Conservation (phyloP, 1,140 invertebrate genomes). For the Trichomalopsis sarcophagae region DNA sequence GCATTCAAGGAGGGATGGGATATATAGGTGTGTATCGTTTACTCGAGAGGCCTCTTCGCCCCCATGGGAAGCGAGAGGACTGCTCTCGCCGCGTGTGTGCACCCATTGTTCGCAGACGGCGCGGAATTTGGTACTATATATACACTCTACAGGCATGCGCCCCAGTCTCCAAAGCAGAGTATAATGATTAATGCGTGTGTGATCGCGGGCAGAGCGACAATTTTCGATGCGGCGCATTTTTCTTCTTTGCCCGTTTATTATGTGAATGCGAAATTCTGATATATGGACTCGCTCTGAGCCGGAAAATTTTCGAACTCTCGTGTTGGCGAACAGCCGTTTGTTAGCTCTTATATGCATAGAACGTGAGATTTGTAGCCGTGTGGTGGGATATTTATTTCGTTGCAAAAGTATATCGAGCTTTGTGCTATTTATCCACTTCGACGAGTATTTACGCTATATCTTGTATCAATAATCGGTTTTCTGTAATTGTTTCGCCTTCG, state of each 20-base stretch:
- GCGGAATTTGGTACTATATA: slow-evolving; percentile 4
- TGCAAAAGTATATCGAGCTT: not conserved
- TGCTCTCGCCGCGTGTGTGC: slow-evolving; percentile 2
- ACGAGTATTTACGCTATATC: not conserved
- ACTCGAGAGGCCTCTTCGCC: not conserved
- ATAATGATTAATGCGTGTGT: too few species aligned
- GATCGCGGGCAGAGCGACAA: not conserved
- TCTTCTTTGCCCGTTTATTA: not conserved
- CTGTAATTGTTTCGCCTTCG: not conserved
- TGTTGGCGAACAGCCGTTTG: slow-evolving; percentile 29
- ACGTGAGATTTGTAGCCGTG: slow-evolving; percentile 20
- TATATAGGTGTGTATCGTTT: slow-evolving; percentile 6
- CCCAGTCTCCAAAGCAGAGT: not conserved
- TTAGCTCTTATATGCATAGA: not conserved
- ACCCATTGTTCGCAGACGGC: slow-evolving; percentile 20
- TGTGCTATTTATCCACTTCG: not conserved
- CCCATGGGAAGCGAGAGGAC: slow-evolving; percentile 29
- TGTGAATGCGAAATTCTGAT: not conserved
- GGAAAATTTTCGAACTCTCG: not conserved
- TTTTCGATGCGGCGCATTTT: slow-evolving; percentile 2
- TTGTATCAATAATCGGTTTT: not conserved
- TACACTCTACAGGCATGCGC: too few species aligned
- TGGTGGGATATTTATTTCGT: slow-evolving; percentile 10
- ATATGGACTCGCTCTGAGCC: not conserved
- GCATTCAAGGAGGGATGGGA: not conserved